These are phyloP conservation scores for Chloroceryle inda DNA, from an alignment of 2,797 vertebrate genomes.

Conservation along the genomic window DNA sequence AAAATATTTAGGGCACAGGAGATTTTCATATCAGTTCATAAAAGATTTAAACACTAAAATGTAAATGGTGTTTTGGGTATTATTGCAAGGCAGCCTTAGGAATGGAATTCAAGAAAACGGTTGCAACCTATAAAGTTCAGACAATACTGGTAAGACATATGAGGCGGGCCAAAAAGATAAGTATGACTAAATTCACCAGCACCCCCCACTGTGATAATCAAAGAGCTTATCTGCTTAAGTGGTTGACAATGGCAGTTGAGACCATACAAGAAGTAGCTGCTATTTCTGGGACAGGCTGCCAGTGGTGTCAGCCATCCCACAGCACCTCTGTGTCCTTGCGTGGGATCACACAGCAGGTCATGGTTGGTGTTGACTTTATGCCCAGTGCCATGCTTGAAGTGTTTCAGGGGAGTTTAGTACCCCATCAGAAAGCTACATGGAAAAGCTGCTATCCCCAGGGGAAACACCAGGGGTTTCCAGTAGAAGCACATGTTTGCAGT, in stretches of 20 bases:
- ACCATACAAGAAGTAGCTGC: background rate
- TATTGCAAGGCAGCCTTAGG: background rate
- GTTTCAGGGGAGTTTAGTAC: background rate
- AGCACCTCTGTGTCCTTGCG: background rate
- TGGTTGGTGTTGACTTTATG: background rate
- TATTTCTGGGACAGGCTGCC: background rate
- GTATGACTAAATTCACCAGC: background rate
- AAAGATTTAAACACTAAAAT: conserved; percentile 44
- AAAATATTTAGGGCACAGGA: conserved; percentile 60
- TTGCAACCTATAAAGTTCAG: background rate
- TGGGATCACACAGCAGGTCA: background rate
- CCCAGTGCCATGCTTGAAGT: background rate
- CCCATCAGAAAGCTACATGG: background rate
- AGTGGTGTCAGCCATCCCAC: background rate
- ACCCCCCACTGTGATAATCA: background rate
- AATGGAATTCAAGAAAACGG: background rate
- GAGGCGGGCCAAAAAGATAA: background rate
- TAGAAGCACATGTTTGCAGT: background rate
- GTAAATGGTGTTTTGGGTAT: conserved; percentile 41
- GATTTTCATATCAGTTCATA: conserved; percentile 16
- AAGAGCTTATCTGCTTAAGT: background rate
- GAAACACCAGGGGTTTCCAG: background rate
- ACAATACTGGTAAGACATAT: background rate
- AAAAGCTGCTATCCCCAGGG: background rate
- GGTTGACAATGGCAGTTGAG: background rate